Conservation (phyloP, 2,797 vertebrate species). For the Lycodopsis pacificus region DNA sequence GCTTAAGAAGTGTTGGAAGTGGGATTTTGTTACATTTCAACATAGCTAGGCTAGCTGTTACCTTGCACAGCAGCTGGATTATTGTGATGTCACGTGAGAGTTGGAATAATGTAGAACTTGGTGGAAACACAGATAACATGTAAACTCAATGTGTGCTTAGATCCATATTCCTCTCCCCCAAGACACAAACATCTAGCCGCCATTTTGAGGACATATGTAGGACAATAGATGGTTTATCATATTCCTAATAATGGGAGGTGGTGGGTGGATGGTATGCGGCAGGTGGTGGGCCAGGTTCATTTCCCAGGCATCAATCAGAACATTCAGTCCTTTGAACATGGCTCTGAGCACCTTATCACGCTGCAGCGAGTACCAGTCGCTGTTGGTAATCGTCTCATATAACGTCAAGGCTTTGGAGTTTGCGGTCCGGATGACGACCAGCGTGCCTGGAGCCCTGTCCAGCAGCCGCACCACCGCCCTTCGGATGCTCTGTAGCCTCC, state of each 20-base stretch:
- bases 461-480: conserved; percentile 4
- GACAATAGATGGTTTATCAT: conserved; percentile 91
- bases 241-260: conserved; percentile 90
- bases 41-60: no score
- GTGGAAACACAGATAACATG: not conserved
- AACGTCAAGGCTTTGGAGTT: no score
- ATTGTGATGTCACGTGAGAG: no score
- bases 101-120: not conserved
- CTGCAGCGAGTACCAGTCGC: conserved; percentile 93
- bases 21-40: no score
- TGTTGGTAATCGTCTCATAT: no score
- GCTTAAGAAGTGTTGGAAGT: no score
- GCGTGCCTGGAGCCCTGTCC: conserved; percentile 2
- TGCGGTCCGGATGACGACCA: conserved; percentile 68
- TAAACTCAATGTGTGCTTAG: not conserved
- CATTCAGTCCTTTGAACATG: conserved; percentile 89
- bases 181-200: not conserved
- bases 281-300: conserved; percentile 91
- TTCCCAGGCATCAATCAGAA: conserved; percentile 95
- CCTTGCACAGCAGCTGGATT: no score
- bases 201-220: conserved; percentile 83
- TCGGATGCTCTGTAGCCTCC: conserved; percentile 81
- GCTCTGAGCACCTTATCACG: conserved; percentile 87
- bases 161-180: not conserved
- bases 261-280: conserved; percentile 90